These are phyloP conservation scores for Scotopteryx bipunctaria DNA, from an alignment of 2,888 invertebrate genomes.

Conservation along the genomic window DNA sequence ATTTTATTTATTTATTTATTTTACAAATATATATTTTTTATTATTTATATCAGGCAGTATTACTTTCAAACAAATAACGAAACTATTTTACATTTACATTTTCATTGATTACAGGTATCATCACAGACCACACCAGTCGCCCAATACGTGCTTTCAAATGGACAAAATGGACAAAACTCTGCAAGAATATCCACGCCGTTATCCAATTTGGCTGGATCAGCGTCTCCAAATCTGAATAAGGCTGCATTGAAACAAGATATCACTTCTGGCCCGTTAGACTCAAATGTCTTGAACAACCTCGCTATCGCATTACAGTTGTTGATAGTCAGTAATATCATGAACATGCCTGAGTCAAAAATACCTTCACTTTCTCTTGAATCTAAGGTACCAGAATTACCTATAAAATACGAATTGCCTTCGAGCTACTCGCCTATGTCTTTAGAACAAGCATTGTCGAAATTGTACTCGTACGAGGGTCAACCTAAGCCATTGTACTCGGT, in stretches of 20 bases:
- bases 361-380: too few relatives aligned
- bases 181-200: constrained; percentile 10
- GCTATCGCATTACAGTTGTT: constrained; percentile 69
- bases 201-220: constrained; percentile 10
- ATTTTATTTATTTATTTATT: too few relatives aligned
- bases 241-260: constrained; percentile 7
- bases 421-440: not conserved
- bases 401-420: not conserved
- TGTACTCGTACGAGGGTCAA: not conserved
- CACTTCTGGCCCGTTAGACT: constrained; percentile 43
- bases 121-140: constrained; percentile 1
- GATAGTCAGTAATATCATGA: constrained; percentile 65
- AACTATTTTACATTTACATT: not conserved
- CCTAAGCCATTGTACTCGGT: constrained; percentile 1
- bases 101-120: constrained; percentile 3
- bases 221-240: not conserved
- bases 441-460: not conserved
- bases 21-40: too few relatives aligned
- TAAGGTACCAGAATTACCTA: too few relatives aligned
- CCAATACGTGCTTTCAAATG: constrained; percentile 12
- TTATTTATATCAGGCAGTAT: too few relatives aligned
- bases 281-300: constrained; percentile 64
- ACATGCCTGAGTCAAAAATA: constrained; percentile 34
- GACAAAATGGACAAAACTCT: not conserved
- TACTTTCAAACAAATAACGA: too few relatives aligned